These are phyloP conservation scores for Gopherus evgoodei DNA, from an alignment of 2,113 vertebrate genomes.

Conservation along the genomic window DNA sequence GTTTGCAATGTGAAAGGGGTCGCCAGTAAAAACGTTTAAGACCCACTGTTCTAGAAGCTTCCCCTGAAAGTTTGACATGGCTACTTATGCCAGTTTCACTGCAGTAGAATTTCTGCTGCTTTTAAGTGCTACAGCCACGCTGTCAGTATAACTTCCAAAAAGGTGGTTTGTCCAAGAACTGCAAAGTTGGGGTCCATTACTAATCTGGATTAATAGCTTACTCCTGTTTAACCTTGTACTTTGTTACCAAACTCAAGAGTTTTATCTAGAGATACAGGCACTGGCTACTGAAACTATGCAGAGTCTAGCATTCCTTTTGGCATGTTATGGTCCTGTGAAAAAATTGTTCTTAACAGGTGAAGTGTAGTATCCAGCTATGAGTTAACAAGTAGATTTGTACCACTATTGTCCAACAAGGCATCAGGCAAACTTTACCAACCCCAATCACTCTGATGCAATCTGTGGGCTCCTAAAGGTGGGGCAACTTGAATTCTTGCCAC, in stretches of 20 bases:
- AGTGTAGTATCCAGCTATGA: background rate
- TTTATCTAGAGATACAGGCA: fast-evolving
- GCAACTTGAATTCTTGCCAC: background rate
- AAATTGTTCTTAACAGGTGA: background rate
- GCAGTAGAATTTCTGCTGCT: background rate
- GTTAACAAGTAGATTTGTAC: background rate
- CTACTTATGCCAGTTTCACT: background rate
- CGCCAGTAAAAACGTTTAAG: no score
- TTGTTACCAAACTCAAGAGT: background rate
- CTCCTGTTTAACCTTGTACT: background rate
- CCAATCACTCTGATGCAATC: fast-evolving
- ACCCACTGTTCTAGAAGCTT: background rate
- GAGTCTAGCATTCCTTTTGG: background rate
- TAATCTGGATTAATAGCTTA: background rate
- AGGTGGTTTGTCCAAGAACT: background rate
- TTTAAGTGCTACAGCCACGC: background rate
- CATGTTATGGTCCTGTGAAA: fast-evolving
- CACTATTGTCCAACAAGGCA: background rate
- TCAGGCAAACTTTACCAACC: background rate
- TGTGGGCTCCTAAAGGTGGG: background rate
- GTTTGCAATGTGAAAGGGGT: no score
- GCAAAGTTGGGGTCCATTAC: background rate
- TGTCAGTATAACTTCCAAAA: background rate
- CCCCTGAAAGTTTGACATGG: background rate
- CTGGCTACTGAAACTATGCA: background rate